phyloP scores from a whole-genome alignment of 2,797 vertebrate genomes.

The Urocyon cinereoargenteus region DNA sequence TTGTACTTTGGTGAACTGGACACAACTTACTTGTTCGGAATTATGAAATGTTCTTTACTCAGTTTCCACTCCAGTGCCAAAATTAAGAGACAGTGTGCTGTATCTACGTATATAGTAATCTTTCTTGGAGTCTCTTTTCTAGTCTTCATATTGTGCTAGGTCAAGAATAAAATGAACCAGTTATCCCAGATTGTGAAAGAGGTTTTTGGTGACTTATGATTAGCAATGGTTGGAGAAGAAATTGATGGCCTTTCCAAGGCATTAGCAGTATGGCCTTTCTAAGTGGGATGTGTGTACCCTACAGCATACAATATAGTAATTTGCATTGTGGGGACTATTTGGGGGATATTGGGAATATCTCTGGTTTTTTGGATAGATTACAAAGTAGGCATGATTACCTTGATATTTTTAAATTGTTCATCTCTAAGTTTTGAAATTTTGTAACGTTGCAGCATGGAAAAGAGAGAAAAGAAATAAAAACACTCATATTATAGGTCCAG shows the following conservation, averaged over 20 bases:
- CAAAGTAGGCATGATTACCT: not conserved
- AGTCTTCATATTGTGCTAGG: not conserved
- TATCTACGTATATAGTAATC: not conserved
- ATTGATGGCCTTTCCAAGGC: not conserved
- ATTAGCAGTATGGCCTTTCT: not conserved
- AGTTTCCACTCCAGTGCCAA: not conserved
- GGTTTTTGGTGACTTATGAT: not conserved
- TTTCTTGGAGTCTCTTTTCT: not conserved
- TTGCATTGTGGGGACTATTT: not conserved
- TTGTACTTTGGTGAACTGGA: not conserved
- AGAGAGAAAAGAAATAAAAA: slow-evolving; percentile 8
- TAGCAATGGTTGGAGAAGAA: not conserved
- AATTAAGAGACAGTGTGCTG: not conserved
- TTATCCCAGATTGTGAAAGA: not conserved
- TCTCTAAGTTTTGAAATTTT: slow-evolving; percentile 28
- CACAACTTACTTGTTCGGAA: not conserved
- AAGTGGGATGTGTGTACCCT: not conserved
- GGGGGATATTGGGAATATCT: not conserved
- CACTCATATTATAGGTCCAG: not conserved
- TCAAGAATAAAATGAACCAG: not conserved
- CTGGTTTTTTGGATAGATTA: slow-evolving; percentile 27
- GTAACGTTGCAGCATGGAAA: not conserved
- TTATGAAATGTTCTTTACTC: not conserved
- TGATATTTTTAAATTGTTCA: slow-evolving; percentile 17
- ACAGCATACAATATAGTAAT: not conserved